phyloP scores from a whole-genome alignment of 2,888 invertebrate genomes.

The Amphipoea lucens region DNA sequence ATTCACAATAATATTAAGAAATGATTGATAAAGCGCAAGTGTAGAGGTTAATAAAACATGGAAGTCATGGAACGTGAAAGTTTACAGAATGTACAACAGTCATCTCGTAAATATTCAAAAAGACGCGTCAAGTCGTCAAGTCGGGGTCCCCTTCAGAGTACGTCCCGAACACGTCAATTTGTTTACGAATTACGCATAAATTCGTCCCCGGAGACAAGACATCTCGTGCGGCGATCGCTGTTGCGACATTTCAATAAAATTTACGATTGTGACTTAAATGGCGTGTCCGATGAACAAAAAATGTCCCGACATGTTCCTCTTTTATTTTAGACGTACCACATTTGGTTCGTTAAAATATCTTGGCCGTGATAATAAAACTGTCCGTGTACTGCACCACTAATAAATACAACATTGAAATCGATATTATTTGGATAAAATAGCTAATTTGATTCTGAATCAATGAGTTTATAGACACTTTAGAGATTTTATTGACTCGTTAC shows the following conservation, averaged over 20 bases:
- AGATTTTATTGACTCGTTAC: constrained; percentile 63
- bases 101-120: constrained; percentile 77
- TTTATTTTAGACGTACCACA: constrained; percentile 85
- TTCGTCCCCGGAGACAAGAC: constrained; percentile 89
- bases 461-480: constrained; percentile 65
- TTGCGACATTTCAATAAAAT: constrained; percentile 90
- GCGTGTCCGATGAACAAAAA: constrained; percentile 88
- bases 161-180: constrained; percentile 88
- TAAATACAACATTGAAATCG: constrained; percentile 82
- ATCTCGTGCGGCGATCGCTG: constrained; percentile 89
- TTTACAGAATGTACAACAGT: constrained; percentile 74
- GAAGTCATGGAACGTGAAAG: constrained; percentile 69
- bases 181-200: constrained; percentile 90
- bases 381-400: constrained; percentile 80
- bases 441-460: constrained; percentile 70
- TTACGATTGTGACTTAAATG: constrained; percentile 90
- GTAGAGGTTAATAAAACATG: constrained; percentile 59
- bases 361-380: constrained; percentile 85
- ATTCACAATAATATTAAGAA: constrained; percentile 65
- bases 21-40: constrained; percentile 56
- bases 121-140: constrained; percentile 87
- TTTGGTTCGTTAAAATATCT: constrained; percentile 89
- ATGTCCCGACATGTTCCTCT: constrained; percentile 85
- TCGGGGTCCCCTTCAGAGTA: constrained; percentile 83
- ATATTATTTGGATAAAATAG: constrained; percentile 75